Percentiles rank a stretch among this genome's conserved stretches.
Evolutionary conservation across 2,113 vertebrate genomes (phyloP).

Genomic region (Electrona antarctica): DNA sequence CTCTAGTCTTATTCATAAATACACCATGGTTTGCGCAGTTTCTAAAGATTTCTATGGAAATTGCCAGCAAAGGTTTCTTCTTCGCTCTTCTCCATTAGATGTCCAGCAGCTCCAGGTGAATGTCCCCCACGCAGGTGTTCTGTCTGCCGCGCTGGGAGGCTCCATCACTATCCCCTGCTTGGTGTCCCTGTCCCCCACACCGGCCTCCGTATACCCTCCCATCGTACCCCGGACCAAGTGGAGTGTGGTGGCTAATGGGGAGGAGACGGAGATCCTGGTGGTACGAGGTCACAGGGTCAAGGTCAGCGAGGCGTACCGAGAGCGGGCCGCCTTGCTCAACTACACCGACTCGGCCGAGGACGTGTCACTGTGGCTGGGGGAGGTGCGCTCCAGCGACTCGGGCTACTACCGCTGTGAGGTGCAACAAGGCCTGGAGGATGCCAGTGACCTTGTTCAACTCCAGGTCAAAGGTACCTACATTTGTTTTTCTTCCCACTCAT

Average conservation of each 20-base stretch:
- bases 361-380: constrained; percentile 83
- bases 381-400: constrained; percentile 87
- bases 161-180: constrained; percentile 88
- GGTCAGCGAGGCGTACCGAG: constrained; percentile 85
- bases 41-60: background rate
- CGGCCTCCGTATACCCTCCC: constrained; percentile 28
- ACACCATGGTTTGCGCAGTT: too few relatives aligned
- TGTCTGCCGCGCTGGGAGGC: constrained; percentile 80
- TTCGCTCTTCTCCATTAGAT: constrained; percentile 57
- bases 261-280: constrained; percentile 90
- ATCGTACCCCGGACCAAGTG: constrained; percentile 87
- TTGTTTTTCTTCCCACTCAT: too few relatives aligned
- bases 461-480: constrained; percentile 88
- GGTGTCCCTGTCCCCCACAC: constrained; percentile 73
- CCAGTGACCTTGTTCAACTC: constrained; percentile 83
- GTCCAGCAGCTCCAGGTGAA: constrained; percentile 79
- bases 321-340: constrained; percentile 83
- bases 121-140: constrained; percentile 74
- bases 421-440: constrained; percentile 92
- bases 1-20: too few relatives aligned
- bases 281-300: constrained; percentile 87
- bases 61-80: background rate
- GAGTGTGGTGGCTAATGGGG: constrained; percentile 84
- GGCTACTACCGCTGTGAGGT: constrained; percentile 94
- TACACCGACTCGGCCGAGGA: constrained; percentile 82